Conservation (phyloP, 2,888 invertebrate species). For the Girardia tigrina region DNA sequence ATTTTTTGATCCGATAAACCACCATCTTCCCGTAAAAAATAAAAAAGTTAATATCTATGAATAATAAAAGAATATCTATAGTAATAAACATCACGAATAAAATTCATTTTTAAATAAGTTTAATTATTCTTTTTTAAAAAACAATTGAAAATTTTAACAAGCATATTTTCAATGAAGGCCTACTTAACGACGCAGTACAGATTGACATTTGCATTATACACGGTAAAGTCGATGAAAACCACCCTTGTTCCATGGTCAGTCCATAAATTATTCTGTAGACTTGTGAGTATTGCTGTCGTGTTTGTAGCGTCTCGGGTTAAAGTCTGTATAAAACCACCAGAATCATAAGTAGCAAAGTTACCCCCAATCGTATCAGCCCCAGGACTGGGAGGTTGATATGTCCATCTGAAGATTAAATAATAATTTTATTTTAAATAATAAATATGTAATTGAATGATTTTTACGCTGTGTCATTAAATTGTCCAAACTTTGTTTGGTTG, state of each 20-base stretch:
- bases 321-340: neutral
- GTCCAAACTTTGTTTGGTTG: neutral
- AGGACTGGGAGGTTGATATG: neutral
- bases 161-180: no score
- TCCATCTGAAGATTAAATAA: neutral
- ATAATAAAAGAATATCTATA: no score
- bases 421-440: neutral
- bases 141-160: no score
- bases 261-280: neutral
- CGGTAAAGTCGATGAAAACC: neutral
- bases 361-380: neutral
- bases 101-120: no score
- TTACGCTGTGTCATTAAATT: neutral
- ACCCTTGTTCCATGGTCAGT: neutral
- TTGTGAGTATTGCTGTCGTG: neutral
- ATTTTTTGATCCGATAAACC: no score
- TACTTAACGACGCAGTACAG: neutral
- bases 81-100: no score
- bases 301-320: neutral
- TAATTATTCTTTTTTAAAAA: no score
- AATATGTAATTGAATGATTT: neutral
- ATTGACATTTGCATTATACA: conserved; percentile 13
- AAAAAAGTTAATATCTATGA: no score
- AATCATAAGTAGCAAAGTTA: neutral
- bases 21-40: no score